Percentiles rank a stretch among this genome's conserved stretches.
Conservation (phyloP, 2,888 invertebrate genomes). For the Megastigmus dorsalis region DNA sequence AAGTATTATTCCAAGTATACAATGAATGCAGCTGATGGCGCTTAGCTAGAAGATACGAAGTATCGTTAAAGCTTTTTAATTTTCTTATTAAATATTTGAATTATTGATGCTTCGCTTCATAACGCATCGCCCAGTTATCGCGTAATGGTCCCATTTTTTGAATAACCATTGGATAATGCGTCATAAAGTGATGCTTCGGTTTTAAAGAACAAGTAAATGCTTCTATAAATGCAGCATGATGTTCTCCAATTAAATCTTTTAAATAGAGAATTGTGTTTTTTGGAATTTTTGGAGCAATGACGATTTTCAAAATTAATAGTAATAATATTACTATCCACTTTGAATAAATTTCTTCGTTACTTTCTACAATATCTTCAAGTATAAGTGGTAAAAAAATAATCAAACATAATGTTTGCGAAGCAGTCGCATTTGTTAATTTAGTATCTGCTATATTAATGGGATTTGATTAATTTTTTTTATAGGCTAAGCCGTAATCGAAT, state of each 20-base stretch:
- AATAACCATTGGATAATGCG: not conserved
- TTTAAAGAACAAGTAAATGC: not conserved
- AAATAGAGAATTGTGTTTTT: not conserved
- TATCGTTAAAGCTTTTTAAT: not conserved
- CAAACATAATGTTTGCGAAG: no score
- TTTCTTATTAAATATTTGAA: not conserved
- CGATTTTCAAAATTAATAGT: not conserved
- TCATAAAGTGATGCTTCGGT: not conserved
- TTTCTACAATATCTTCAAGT: no score
- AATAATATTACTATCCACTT: no score
- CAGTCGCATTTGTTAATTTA: no score
- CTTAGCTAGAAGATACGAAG: not conserved
- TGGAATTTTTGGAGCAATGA: not conserved
- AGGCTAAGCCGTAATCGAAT: no score
- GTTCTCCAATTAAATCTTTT: not conserved
- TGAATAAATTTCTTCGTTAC: no score
- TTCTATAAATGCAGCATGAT: not conserved
- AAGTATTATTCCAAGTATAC: not conserved
- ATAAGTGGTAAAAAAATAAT: no score
- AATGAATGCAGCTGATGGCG: not conserved
- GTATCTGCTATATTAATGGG: no score
- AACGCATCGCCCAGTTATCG: not conserved
- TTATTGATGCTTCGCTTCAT: not conserved
- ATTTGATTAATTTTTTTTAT: no score
- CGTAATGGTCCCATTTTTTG: not conserved